Evolutionary conservation across 2,113 vertebrate genomes (phyloP).

Genomic region (Capreolus pygargus): DNA sequence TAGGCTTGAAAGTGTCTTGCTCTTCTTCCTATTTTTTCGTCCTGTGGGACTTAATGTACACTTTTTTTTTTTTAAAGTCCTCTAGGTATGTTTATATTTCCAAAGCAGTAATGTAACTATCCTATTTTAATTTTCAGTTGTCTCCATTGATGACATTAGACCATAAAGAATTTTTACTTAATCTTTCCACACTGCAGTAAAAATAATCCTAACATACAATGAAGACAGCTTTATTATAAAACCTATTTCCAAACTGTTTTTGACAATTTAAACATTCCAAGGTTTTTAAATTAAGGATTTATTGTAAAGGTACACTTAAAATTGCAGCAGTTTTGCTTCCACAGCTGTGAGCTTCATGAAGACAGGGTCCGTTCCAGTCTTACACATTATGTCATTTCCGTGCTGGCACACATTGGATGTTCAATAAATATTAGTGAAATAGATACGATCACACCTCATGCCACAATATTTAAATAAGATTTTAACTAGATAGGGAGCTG

Average conservation of each 20-base stretch:
- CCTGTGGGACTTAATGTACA: not conserved
- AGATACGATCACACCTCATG: not conserved
- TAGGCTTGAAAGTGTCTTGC: not conserved
- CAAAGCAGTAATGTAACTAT: not conserved
- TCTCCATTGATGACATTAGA: not conserved
- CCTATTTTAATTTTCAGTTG: not conserved
- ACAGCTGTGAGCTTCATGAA: not conserved
- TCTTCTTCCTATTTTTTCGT: not conserved
- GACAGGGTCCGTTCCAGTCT: not conserved
- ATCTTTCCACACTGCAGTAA: not conserved
- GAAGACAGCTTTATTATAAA: not conserved
- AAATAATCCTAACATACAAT: not conserved
- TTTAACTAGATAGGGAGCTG: not conserved
- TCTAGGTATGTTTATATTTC: not conserved
- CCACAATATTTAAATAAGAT: not conserved
- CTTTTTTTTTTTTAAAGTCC: not conserved
- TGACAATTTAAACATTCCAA: not conserved
- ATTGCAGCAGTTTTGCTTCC: not conserved
- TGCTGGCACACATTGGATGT: not conserved
- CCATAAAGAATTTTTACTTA: not conserved
- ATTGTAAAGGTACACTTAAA: not conserved
- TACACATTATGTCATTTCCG: not conserved
- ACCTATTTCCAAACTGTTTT: not conserved
- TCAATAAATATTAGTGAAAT: not conserved
- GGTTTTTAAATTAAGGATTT: constrained; percentile 1